Conservation (phyloP, 1,140 invertebrate genomes). For the Pachypeltis micranthus region DNA sequence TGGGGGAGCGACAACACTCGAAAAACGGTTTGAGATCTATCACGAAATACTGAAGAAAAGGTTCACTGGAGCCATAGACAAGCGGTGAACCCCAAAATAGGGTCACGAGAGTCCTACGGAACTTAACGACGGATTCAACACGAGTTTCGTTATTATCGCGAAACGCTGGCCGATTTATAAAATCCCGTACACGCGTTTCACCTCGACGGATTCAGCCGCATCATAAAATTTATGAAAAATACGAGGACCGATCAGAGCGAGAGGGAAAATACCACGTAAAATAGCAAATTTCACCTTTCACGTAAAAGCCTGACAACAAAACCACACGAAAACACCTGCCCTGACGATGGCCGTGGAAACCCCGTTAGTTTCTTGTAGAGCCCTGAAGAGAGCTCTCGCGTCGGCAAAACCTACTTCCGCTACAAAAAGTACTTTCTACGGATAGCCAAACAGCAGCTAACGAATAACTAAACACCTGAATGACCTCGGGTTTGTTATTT, state of each 20-base stretch:
- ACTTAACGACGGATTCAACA: neutral
- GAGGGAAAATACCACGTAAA: neutral
- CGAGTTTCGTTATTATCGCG: neutral
- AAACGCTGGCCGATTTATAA: no score
- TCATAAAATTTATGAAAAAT: neutral
- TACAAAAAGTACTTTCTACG: no score
- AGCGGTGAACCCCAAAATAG: constrained; percentile 29
- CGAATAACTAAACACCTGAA: no score
- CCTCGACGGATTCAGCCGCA: constrained; percentile 8
- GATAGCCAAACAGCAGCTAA: no score
- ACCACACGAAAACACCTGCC: constrained; percentile 28
- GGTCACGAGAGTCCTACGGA: constrained; percentile 21
- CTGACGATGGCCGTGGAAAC: neutral
- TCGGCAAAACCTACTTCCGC: neutral
- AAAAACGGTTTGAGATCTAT: neutral
- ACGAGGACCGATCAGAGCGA: neutral
- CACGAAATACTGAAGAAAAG: neutral
- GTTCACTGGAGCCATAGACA: constrained; percentile 25
- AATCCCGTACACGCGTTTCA: neutral
- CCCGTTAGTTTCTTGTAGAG: neutral
- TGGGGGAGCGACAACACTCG: neutral
- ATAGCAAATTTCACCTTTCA: constrained; percentile 4
- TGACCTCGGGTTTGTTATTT: no score
- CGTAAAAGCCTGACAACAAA: constrained; percentile 25
- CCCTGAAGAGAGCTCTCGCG: neutral